Evolutionary conservation across 2,888 invertebrate genomes (phyloP).

Genomic region (Lasioglossum villosulum): DNA sequence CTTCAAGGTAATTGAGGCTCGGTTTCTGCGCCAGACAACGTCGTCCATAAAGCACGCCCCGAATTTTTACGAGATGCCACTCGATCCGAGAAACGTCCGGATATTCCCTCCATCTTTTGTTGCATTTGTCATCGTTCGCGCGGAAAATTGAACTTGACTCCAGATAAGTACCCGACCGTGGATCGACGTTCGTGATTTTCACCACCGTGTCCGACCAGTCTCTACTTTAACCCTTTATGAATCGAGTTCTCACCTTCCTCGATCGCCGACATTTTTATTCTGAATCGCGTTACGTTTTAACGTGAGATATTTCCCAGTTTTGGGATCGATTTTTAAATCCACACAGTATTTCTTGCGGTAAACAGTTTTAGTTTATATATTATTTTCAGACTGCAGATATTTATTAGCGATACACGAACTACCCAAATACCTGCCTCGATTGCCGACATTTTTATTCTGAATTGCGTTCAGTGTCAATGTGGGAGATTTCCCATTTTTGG

Average conservation of each 20-base stretch:
- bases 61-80: conserved; percentile 31
- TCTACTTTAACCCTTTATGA: neutral
- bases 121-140: conserved; percentile 17
- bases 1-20: conserved; percentile 7
- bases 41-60: conserved; percentile 15
- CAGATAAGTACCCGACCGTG: neutral
- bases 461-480: no score
- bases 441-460: neutral
- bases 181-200: neutral
- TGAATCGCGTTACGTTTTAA: no score
- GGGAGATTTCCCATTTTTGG: no score
- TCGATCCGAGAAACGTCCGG: conserved; percentile 22
- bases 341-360: no score
- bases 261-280: neutral
- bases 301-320: no score
- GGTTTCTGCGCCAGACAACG: conserved; percentile 16
- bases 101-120: conserved; percentile 5
- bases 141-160: conserved; percentile 3
- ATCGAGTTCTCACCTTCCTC: neutral
- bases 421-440: neutral
- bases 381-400: no score
- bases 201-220: neutral
- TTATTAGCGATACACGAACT: no score
- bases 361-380: no score
- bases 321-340: no score